Evolutionary conservation across 2,888 invertebrate genomes (phyloP).

Genomic region (Yponomeuta sedellus): DNA sequence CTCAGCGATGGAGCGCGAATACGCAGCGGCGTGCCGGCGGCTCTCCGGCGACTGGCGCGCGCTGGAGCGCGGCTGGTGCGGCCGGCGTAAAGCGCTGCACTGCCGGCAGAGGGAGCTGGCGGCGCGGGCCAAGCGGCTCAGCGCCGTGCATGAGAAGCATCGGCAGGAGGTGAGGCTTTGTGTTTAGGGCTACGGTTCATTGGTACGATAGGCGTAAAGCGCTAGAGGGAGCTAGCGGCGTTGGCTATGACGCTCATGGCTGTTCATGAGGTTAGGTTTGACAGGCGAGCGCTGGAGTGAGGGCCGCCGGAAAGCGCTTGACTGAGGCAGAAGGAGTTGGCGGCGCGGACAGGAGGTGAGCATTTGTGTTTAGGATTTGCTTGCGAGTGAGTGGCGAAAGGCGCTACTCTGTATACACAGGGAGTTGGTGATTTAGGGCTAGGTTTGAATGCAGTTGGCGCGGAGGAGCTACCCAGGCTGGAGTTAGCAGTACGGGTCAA

Average conservation of each 20-base stretch:
- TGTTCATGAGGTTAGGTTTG: too few species aligned
- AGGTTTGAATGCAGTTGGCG: too few species aligned
- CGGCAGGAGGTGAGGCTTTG: constrained; percentile 59
- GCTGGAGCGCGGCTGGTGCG: constrained; percentile 77
- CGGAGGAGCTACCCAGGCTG: too few species aligned
- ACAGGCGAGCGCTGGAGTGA: too few species aligned
- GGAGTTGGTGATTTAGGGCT: too few species aligned
- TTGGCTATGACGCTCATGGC: too few species aligned
- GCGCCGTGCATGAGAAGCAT: constrained; percentile 66
- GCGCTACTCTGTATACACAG: too few species aligned
- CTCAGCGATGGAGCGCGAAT: constrained; percentile 79
- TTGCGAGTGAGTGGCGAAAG: too few species aligned
- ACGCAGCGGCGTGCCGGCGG: constrained; percentile 79
- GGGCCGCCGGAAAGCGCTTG: constrained; percentile 72
- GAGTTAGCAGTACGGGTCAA: too few species aligned
- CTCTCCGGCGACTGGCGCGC: constrained; percentile 74
- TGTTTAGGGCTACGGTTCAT: too few species aligned
- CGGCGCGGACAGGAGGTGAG: too few species aligned
- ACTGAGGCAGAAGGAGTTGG: constrained; percentile 76
- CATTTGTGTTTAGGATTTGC: too few species aligned
- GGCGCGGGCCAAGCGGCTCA: constrained; percentile 64
- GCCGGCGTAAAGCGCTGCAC: constrained; percentile 76
- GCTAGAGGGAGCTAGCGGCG: constrained; percentile 71
- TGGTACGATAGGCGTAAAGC: constrained; percentile 30
- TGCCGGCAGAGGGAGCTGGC: constrained; percentile 76